A percentile compares a stretch with the other conserved stretches of the same genome.
These are phyloP conservation scores for Samia ricini DNA, from an alignment of 1,140 invertebrate species.

Conservation along the genomic window DNA sequence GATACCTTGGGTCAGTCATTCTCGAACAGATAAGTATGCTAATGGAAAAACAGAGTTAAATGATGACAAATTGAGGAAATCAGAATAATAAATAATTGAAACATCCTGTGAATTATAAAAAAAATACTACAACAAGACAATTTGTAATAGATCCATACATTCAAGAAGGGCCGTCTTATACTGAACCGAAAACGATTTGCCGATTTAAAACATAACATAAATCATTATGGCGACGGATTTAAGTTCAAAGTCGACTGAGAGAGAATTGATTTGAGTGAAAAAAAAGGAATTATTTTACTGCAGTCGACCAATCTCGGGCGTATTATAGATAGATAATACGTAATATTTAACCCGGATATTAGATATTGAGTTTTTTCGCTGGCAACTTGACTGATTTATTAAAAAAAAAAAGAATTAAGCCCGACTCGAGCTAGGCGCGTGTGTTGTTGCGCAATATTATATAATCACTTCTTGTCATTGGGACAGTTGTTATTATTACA, in stretches of 20 bases:
- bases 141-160: conserved; percentile 70
- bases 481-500: not conserved
- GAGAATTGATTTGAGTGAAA: not conserved
- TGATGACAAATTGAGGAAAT: not conserved
- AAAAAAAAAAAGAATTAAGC: not conserved
- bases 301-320: conserved; percentile 12
- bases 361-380: conserved; percentile 29
- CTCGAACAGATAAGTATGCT: too few relatives aligned
- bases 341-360: conserved; percentile 32
- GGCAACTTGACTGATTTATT: not conserved
- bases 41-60: too few relatives aligned
- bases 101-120: conserved; percentile 36
- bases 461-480: not conserved
- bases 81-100: not conserved
- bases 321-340: conserved; percentile 19
- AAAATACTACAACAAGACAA: conserved; percentile 55
- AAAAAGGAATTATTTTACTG: not conserved
- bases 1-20: too few relatives aligned
- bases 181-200: conserved; percentile 26
- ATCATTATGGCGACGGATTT: conserved; percentile 31
- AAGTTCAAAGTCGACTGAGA: conserved; percentile 34
- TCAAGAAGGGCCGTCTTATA: conserved; percentile 49
- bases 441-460: not conserved
- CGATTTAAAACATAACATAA: conserved; percentile 20
- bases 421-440: not conserved